Conservation (phyloP, 2,113 vertebrate species). For the Thymallus thymallus region DNA sequence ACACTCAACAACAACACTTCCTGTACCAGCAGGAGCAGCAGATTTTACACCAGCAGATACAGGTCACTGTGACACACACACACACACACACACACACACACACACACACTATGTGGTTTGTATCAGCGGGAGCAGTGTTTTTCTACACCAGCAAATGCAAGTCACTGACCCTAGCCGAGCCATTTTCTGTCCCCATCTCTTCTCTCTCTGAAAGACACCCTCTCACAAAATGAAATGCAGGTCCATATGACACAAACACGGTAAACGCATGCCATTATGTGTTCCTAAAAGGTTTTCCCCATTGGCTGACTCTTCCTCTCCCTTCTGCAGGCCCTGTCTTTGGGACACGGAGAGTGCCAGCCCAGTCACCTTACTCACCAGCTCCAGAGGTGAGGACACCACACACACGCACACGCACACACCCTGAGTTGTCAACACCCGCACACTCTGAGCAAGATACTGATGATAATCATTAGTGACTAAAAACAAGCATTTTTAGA, state of each 20-base stretch:
- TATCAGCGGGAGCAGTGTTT: not conserved
- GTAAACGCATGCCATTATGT: not conserved
- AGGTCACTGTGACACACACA: conserved; percentile 58
- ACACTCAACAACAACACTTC: conserved; percentile 97
- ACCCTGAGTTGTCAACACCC: not conserved
- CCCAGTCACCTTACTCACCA: conserved; percentile 97
- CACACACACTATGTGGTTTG: not conserved
- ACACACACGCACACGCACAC: conserved; percentile 7
- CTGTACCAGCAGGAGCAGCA: conserved; percentile 95
- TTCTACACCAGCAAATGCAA: not conserved
- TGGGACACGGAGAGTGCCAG: conserved; percentile 92
- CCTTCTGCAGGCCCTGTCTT: conserved; percentile 81
- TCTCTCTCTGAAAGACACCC: not conserved
- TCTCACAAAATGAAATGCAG: not conserved
- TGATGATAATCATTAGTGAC: too few relatives aligned
- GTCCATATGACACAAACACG: not conserved
- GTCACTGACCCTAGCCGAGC: not conserved
- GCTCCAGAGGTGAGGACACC: conserved; percentile 88
- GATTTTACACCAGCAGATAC: conserved; percentile 87
- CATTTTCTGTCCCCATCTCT: not conserved
- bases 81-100: conserved; percentile 7
- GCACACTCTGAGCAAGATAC: not conserved
- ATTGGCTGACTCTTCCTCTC: conserved; percentile 75
- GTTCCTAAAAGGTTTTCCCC: not conserved
- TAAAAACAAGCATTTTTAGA: too few relatives aligned